A percentile compares a stretch with the other conserved stretches of the same genome.
phyloP scores from a whole-genome alignment of 1,140 invertebrate species.

The Acromyrmex echinatior region DNA sequence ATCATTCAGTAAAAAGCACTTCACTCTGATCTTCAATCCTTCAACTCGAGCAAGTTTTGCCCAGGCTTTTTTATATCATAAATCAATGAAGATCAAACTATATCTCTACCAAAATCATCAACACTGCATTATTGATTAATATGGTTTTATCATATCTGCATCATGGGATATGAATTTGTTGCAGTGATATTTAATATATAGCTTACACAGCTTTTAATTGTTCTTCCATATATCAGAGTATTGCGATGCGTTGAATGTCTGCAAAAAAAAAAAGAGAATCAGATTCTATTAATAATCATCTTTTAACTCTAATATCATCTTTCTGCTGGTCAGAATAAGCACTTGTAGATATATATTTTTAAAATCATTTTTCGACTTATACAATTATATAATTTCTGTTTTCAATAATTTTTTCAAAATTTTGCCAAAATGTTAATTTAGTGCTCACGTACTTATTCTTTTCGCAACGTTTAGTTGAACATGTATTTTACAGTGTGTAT shows the following conservation, averaged over 20 bases:
- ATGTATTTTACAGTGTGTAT: constrained; percentile 18
- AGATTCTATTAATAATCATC: constrained; percentile 41
- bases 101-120: constrained; percentile 23
- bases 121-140: constrained; percentile 55
- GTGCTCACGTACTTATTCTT: neutral
- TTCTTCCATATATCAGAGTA: constrained; percentile 53
- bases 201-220: constrained; percentile 42
- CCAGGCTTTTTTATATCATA: constrained; percentile 66
- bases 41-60: constrained; percentile 65
- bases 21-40: constrained; percentile 65
- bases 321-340: constrained; percentile 71
- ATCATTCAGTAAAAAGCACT: constrained; percentile 82
- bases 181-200: constrained; percentile 41
- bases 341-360: constrained; percentile 31
- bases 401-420: constrained; percentile 48
- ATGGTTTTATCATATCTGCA: constrained; percentile 57
- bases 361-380: neutral
- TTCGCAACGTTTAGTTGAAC: neutral
- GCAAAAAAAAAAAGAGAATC: constrained; percentile 18
- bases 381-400: constrained; percentile 15
- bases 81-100: constrained; percentile 51
- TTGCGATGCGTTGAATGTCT: constrained; percentile 54
- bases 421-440: constrained; percentile 22
- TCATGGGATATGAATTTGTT: constrained; percentile 50
- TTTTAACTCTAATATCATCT: constrained; percentile 33